These are phyloP conservation scores for Neodiprion lecontei DNA, from an alignment of 1,140 invertebrate species.

Conservation along the genomic window DNA sequence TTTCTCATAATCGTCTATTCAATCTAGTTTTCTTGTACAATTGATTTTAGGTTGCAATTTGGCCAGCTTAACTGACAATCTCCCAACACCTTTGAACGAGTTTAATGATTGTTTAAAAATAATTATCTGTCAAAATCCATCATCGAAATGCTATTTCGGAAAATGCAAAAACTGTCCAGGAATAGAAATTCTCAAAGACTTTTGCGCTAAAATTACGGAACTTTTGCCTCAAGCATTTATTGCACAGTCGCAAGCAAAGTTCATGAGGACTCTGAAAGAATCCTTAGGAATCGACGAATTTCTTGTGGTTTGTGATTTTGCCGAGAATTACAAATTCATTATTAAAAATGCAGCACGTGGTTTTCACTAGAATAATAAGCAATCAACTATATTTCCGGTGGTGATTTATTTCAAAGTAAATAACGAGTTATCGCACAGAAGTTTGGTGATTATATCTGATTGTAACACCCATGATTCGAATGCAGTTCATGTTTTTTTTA, in stretches of 20 bases:
- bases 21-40: too few species aligned
- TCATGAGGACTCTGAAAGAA: conserved; percentile 24
- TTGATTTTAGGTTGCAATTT: too few species aligned
- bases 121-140: conserved; percentile 13
- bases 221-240: conserved; percentile 32
- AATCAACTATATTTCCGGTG: conserved; percentile 30
- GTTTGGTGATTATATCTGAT: conserved; percentile 29
- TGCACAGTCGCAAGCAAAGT: conserved; percentile 31
- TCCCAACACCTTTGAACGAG: conserved; percentile 5
- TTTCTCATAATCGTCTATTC: too few species aligned
- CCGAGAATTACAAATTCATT: conserved; percentile 9
- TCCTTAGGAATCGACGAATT: conserved; percentile 16
- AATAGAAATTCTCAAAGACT: conserved; percentile 24
- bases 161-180: conserved; percentile 24
- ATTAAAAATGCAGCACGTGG: not conserved
- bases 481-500: conserved; percentile 25
- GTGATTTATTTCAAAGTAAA: conserved; percentile 27
- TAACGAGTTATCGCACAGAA: conserved; percentile 13
- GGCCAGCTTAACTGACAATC: too few species aligned
- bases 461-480: conserved; percentile 24
- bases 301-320: conserved; percentile 25
- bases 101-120: conserved; percentile 20
- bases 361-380: conserved; percentile 28
- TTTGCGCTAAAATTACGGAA: conserved; percentile 16
- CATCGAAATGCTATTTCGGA: conserved; percentile 19